Base-by-base conservation (phyloP, 2,888 invertebrate genomes). In the Luperina nickerlii region DNA sequence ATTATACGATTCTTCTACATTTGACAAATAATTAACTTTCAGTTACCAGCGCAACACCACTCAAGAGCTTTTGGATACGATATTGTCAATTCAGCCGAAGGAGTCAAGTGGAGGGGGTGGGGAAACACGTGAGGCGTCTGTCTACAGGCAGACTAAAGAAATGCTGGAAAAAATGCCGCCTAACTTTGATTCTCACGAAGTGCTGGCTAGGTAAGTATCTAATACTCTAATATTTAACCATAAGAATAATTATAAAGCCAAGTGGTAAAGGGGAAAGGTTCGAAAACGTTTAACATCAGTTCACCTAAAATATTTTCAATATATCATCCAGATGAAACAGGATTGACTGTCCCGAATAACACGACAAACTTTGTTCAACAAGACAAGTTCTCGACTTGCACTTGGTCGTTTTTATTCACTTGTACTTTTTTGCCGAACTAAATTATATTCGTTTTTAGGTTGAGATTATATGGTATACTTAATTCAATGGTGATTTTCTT, bases 31-130 rank as follows among this genome's bases (percentile, higher is more conserved):
- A 62, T 72, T 45, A 9, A 18, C 13, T 89, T 91, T 57, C 87
- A 98, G 98, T 6, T 99, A 98, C 92, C 99, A 98, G 94, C 98
- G 98, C 27, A 98, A 98, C 91, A 97, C 97, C 20, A 98, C 98
- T 0, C 97, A 97, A 86, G 96, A 97, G 27, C 97, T 99, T 84
- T 95, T 99, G 84, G 98, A 98, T 87, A 98, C 98, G 20, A 98
- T 99, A 87, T 95, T 99, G 85, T 98, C 98, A 0, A 98, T 99
- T 82, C 99, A 99, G 92, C 99, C 99, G 0, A 99, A 99, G 92
- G 99, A 99, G 92, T 97, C 98, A 0, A 97, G 98, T n/a, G 97
- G 97, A 0, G 98, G 97, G 0, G 98, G 98, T 1, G 98, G 98
- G 0, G 99, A 99, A 94, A 98, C 98, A 0, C 97, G 99, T 68